Evolutionary conservation across 2,888 invertebrate species (phyloP).

Genomic region (Heliconius charithonia): DNA sequence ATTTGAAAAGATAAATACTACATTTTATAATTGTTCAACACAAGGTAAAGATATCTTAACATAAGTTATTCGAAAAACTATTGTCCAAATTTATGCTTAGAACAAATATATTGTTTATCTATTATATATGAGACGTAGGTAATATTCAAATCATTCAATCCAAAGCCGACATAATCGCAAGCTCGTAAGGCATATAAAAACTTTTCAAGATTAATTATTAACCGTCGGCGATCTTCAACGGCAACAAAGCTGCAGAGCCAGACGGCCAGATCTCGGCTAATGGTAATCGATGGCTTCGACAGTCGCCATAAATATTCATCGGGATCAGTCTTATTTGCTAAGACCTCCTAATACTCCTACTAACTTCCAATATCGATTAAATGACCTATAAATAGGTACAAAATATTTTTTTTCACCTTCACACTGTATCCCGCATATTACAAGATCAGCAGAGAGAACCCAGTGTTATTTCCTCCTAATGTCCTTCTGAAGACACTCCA

Average conservation of each 20-base stretch:
- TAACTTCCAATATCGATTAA: slow-evolving; percentile 37
- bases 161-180: not conserved
- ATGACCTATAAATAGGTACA: slow-evolving; percentile 30
- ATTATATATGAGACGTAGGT: not conserved
- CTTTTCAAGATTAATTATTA: slow-evolving; percentile 40
- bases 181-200: slow-evolving; percentile 28
- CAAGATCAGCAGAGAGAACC: too few species aligned
- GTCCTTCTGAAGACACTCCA: too few species aligned
- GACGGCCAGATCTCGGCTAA: slow-evolving; percentile 51
- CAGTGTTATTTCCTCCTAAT: too few species aligned
- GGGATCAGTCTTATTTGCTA: slow-evolving; percentile 45
- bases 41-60: not conserved
- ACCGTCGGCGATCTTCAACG: slow-evolving; percentile 37
- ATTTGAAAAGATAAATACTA: too few species aligned
- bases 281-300: slow-evolving; percentile 52
- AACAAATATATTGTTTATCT: not conserved
- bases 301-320: slow-evolving; percentile 51
- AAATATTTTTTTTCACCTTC: not conserved
- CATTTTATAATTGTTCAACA: not conserved
- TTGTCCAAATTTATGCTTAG: not conserved
- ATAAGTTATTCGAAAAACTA: not conserved
- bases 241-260: slow-evolving; percentile 42
- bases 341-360: slow-evolving; percentile 40
- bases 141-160: not conserved
- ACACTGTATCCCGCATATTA: too few species aligned